Evolutionary conservation across 2,797 vertebrate genomes (phyloP).

Genomic region (Falco naumanni): DNA sequence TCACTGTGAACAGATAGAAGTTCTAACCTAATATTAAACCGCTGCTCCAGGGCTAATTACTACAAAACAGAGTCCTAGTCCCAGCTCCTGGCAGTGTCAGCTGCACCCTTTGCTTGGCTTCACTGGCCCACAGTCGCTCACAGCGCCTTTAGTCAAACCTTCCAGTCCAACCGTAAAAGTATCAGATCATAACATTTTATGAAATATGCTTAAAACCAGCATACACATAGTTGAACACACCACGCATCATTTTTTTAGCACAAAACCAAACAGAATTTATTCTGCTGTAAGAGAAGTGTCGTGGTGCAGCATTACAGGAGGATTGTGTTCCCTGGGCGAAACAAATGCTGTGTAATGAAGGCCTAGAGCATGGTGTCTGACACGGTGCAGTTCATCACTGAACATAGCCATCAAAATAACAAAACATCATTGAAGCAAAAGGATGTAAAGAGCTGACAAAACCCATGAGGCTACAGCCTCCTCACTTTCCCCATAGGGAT

Average conservation of each 20-base stretch:
- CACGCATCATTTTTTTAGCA: neutral
- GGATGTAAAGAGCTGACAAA: neutral
- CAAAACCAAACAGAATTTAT: neutral
- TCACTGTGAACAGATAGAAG: neutral
- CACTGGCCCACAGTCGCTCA: neutral
- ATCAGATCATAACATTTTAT: neutral
- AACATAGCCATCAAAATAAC: neutral
- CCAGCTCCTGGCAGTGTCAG: neutral
- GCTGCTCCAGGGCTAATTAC: neutral
- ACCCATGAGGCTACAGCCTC: neutral
- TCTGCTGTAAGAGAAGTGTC: neutral
- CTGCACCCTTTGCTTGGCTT: neutral
- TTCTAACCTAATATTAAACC: conserved; percentile 18
- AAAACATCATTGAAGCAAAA: neutral
- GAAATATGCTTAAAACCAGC: neutral
- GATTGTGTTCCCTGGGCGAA: neutral
- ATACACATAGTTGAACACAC: neutral
- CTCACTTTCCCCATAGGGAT: fast-evolving
- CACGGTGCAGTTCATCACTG: neutral
- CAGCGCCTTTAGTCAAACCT: neutral
- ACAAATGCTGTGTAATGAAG: neutral
- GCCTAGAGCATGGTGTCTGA: neutral
- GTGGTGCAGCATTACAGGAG: fast-evolving
- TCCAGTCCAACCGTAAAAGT: neutral
- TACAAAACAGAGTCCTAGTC: neutral